phyloP scores from a whole-genome alignment of 1,140 invertebrate species.

The Neodiprion virginianus region DNA sequence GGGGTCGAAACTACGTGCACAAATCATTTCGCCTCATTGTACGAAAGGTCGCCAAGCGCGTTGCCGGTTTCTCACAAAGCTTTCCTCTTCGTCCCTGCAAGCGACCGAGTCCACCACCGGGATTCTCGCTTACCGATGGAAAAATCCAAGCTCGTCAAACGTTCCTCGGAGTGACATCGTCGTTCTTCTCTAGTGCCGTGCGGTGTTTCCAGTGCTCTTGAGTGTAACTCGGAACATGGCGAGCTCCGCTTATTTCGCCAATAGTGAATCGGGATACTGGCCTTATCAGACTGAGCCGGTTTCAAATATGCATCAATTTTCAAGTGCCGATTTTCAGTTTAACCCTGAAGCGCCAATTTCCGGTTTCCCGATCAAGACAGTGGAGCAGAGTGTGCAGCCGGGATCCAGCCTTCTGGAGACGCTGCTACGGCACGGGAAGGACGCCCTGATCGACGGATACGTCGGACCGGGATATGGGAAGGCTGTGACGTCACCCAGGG shows the following conservation, averaged over 20 bases:
- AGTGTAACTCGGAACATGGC: slow-evolving; percentile 29
- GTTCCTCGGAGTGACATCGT: slow-evolving; percentile 27
- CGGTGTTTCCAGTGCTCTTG: slow-evolving; percentile 26
- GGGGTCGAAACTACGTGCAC: slow-evolving; percentile 31
- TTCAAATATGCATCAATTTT: neutral
- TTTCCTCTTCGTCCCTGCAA: no score
- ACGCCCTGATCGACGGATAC: slow-evolving; percentile 30
- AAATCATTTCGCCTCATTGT: slow-evolving; percentile 45
- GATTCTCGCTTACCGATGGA: no score
- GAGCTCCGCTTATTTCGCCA: slow-evolving; percentile 35
- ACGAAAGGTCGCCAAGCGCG: slow-evolving; percentile 25
- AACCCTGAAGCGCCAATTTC: slow-evolving; percentile 15
- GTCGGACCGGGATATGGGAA: neutral
- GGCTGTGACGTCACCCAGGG: neutral
- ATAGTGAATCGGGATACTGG: slow-evolving; percentile 38
- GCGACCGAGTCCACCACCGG: no score
- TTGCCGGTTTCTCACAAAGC: no score
- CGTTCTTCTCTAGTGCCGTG: neutral
- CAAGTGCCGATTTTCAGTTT: slow-evolving; percentile 15
- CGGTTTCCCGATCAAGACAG: slow-evolving; percentile 3
- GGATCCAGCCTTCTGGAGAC: slow-evolving; percentile 40
- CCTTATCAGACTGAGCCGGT: slow-evolving; percentile 29
- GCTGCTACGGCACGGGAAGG: slow-evolving; percentile 39
- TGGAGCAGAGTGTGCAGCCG: neutral
- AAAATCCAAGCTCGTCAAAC: neutral